Conservation (phyloP, 2,113 vertebrate species). For the Nipponia nippon region DNA sequence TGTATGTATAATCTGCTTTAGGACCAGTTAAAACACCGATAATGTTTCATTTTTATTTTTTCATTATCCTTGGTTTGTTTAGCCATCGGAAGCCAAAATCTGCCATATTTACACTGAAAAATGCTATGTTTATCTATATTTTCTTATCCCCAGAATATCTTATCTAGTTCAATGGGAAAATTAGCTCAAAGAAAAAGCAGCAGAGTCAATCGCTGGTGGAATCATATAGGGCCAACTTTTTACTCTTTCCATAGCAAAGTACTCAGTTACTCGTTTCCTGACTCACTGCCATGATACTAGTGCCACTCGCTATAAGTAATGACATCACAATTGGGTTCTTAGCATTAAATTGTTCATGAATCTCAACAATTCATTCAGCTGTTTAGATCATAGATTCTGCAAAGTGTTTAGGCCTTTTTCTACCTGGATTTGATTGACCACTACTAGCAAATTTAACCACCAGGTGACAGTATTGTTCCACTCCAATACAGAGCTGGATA, state of each 20-base stretch:
- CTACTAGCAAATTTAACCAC: constrained; percentile 13
- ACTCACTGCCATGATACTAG: not conserved
- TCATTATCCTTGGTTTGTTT: not conserved
- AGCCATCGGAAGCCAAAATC: not conserved
- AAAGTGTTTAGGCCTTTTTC: not conserved
- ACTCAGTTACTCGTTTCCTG: not conserved
- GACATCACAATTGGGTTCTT: not conserved
- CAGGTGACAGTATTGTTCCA: constrained; percentile 62
- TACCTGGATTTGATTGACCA: not conserved
- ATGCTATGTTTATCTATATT: not conserved
- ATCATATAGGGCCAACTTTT: not conserved
- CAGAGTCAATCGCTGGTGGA: not conserved
- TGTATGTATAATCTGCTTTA: not conserved
- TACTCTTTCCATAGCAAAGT: not conserved
- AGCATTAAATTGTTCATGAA: not conserved
- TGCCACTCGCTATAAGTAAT: not conserved
- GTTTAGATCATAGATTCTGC: not conserved
- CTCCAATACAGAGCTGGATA: not conserved
- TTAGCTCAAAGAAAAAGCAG: not conserved
- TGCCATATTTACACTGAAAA: not conserved
- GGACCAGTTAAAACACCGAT: not conserved
- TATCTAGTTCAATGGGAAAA: not conserved
- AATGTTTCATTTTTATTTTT: not conserved
- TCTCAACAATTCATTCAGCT: not conserved
- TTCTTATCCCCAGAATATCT: not conserved